phyloP scores from a whole-genome alignment of 2,888 invertebrate genomes.

The Lathronympha strigana region DNA sequence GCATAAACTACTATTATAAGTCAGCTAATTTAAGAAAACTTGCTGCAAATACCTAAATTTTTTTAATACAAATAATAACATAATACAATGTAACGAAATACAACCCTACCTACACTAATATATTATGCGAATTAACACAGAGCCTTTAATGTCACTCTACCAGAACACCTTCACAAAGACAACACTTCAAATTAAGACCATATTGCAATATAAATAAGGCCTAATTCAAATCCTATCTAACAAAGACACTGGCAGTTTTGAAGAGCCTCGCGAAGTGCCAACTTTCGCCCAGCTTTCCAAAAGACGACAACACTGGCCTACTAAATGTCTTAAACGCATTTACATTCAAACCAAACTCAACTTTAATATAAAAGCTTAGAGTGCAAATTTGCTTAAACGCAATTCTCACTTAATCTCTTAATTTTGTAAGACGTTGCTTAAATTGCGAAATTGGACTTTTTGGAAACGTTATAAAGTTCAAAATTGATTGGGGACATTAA shows the following conservation, averaged over 20 bases:
- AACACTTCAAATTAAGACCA: background rate
- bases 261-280: conserved; percentile 56
- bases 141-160: conserved; percentile 55
- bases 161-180: conserved; percentile 56
- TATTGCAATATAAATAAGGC: background rate
- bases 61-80: no score
- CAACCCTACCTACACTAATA: background rate
- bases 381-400: conserved; percentile 19
- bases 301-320: conserved; percentile 54
- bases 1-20: no score
- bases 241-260: conserved; percentile 12
- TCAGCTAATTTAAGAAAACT: no score
- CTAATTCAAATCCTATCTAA: conserved; percentile 5
- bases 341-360: conserved; percentile 43
- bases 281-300: conserved; percentile 83
- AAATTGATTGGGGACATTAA: conserved; percentile 54
- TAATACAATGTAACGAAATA: background rate
- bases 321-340: conserved; percentile 55
- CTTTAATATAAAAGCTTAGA: conserved; percentile 29
- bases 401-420: conserved; percentile 3
- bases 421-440: background rate
- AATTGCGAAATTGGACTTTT: conserved; percentile 31
- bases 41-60: no score
- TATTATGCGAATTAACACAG: conserved; percentile 29
- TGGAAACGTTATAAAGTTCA: conserved; percentile 46